Evolutionary conservation across 1,140 invertebrate genomes (phyloP), one percentile per base, ranked within the genome.

Genomic region (Aradophagus sp.): DNA sequence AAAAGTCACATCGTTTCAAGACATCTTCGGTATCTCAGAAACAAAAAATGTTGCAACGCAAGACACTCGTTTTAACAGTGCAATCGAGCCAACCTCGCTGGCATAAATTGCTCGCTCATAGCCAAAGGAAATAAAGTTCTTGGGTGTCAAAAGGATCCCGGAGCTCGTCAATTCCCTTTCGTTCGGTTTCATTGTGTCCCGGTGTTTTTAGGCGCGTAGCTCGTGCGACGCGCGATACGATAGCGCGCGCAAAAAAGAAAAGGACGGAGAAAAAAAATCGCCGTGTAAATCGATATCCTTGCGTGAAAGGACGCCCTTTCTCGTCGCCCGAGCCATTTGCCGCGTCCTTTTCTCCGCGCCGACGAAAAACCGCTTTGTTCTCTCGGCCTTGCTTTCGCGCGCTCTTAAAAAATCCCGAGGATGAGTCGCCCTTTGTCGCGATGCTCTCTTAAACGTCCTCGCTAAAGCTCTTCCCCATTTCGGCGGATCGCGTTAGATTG

Each of bases 211-310:
- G 62, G 31, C 44, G 45, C 52, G 50, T 38, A 12, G 41, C 45
- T 19, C 65, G 50, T 55, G 61, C 66, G 61, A 70, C 62, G 63
- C 63, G 63, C 35, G 45, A 67, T 55, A 66, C 61, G 73, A 75
- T 75, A 71, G 69, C 3, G n/a, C n/a, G n/a, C 29, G 5, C 4
- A 4, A 8, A 23, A 23, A 23, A 23, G 20, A 8, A 23, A 23
- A 23, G 8, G 27, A 29, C 7, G 11, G 10, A 29, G 11, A 29
- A 29, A 29, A 29, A 58, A 68, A 68, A 56, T 42, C 63, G 55
- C 56, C 53, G 63, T 50, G 73, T 75, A 75, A 75, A 68, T 75
- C 73, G 73, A 75, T 75, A 74, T 62, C 71, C 71, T 69, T 69
- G 71, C 66, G 66, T 74, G 72, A 75, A 75, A 72, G 56, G 68